A percentile compares a stretch with the other conserved stretches of the same genome.
Evolutionary conservation across 2,113 vertebrate species (phyloP).

Genomic region (Scolopax mira): DNA sequence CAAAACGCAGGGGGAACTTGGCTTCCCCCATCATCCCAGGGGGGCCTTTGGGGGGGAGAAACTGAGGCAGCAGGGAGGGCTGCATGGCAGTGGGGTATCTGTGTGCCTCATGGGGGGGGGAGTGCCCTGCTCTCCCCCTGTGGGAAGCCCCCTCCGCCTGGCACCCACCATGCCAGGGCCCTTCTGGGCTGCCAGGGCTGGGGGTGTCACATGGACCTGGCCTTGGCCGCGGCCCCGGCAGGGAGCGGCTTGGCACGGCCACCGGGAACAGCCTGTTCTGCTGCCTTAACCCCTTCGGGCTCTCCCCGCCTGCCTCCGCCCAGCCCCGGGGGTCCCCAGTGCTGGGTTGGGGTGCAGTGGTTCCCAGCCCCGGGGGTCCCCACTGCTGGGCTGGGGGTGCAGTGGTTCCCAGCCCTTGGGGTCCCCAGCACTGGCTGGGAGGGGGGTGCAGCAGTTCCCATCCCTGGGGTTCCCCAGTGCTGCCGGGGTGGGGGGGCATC

Average conservation of each 20-base stretch:
- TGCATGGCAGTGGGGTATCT: accelerated
- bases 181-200: not conserved
- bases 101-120: not conserved
- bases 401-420: no score
- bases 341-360: not conserved
- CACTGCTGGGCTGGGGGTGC: no score
- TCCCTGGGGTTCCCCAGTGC: no score
- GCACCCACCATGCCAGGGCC: not conserved
- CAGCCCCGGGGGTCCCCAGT: not conserved
- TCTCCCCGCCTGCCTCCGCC: not conserved
- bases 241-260: constrained; percentile 15
- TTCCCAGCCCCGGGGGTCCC: no score
- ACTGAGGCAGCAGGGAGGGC: not conserved
- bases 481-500: no score
- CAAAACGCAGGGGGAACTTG: no score
- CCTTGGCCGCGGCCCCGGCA: not conserved
- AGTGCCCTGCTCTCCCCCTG: accelerated
- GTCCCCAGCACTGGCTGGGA: no score
- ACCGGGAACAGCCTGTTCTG: constrained; percentile 47
- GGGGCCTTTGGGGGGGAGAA: not conserved
- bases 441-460: no score
- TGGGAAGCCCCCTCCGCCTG: accelerated
- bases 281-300: not conserved
- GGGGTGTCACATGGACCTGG: not conserved
- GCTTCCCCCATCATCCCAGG: accelerated